Percentiles rank a stretch among this genome's conserved stretches.
phyloP scores from a whole-genome alignment of 2,888 invertebrate species.

The Periphyllus acericola region DNA sequence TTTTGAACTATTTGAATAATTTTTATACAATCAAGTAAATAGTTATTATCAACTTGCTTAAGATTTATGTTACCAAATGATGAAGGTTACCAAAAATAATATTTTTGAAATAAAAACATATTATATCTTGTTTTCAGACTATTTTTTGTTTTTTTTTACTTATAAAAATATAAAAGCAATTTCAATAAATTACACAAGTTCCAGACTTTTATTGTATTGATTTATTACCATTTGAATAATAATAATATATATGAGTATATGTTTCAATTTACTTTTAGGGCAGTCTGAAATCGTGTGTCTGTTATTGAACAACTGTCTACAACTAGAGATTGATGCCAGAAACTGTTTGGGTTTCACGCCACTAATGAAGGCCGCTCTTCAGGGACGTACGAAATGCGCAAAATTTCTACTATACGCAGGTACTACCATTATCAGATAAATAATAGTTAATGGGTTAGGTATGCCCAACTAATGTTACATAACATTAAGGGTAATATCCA shows the following conservation, averaged over 20 bases:
- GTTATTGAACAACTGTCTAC: slow-evolving; percentile 74
- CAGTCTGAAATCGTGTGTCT: slow-evolving; percentile 77
- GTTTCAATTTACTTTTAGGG: slow-evolving; percentile 69
- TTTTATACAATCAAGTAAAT: too few relatives aligned
- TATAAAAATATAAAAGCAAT: neutral
- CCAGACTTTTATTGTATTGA: neutral
- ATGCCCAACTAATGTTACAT: neutral
- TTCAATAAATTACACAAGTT: neutral
- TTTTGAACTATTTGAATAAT: too few relatives aligned
- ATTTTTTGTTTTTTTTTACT: neutral
- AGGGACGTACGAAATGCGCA: slow-evolving; percentile 79
- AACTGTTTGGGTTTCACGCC: slow-evolving; percentile 79
- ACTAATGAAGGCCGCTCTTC: slow-evolving; percentile 79
- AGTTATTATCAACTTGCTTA: too few relatives aligned
- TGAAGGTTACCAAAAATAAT: too few relatives aligned
- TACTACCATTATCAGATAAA: slow-evolving; percentile 65
- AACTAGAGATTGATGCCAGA: slow-evolving; percentile 76
- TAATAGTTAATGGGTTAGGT: neutral
- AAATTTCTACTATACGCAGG: slow-evolving; percentile 80
- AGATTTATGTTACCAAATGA: too few relatives aligned
- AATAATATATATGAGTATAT: neutral
- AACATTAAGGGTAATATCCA: neutral
- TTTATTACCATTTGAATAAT: neutral
- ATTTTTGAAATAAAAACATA: too few relatives aligned
- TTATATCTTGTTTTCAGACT: neutral